These are phyloP conservation scores for Atractosteus spatula DNA, from an alignment of 2,113 vertebrate genomes.

Conservation along the genomic window DNA sequence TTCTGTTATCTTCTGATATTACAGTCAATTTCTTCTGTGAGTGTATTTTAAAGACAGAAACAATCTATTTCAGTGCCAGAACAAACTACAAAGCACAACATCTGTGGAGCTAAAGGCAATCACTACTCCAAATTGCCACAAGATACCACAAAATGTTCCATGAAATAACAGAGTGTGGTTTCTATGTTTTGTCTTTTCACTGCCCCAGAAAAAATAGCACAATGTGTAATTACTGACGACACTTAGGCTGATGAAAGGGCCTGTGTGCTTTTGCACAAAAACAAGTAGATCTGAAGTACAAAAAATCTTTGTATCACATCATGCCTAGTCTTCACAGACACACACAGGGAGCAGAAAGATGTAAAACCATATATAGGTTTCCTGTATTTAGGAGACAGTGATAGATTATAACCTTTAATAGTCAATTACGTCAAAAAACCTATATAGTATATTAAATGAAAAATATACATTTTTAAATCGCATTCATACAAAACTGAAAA, in stretches of 20 bases:
- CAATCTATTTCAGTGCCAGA: not conserved
- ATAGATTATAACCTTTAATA: too few species aligned
- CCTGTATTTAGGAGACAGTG: too few species aligned
- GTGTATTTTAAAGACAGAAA: too few species aligned
- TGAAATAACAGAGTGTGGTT: not conserved
- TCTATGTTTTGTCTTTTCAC: not conserved
- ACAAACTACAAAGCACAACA: conserved; percentile 7
- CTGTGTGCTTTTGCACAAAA: not conserved
- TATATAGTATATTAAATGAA: too few species aligned
- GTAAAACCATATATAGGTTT: too few species aligned
- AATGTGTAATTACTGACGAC: not conserved
- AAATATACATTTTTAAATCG: too few species aligned
- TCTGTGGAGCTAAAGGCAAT: conserved; percentile 1
- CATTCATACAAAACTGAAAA: too few species aligned
- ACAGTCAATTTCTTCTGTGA: too few species aligned
- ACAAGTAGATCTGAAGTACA: not conserved
- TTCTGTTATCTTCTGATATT: not conserved
- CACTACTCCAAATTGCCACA: not conserved
- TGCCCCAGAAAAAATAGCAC: not conserved
- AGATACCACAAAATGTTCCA: not conserved
- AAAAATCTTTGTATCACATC: not conserved
- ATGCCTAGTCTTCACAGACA: too few species aligned
- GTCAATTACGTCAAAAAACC: too few species aligned
- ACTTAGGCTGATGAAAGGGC: not conserved
- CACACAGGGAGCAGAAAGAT: too few species aligned